phyloP scores from a whole-genome alignment of 2,888 invertebrate species.

The Alitta virens region DNA sequence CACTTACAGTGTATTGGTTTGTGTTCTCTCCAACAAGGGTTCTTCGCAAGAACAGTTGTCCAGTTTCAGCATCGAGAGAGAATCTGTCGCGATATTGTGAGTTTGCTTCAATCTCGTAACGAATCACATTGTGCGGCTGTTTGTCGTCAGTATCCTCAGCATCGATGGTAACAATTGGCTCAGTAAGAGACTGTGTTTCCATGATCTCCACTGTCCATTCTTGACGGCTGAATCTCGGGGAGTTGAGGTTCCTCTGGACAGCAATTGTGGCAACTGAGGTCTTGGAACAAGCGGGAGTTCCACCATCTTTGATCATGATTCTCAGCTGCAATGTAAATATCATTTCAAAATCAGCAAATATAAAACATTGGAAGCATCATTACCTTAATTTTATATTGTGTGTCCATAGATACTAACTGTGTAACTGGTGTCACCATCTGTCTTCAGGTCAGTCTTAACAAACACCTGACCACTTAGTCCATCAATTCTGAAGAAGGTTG shows the following conservation, averaged over 20 bases:
- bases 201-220: slow-evolving; percentile 89
- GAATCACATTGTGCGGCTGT: slow-evolving; percentile 23
- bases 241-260: slow-evolving; percentile 41
- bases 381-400: too few species aligned
- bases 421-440: slow-evolving; percentile 33
- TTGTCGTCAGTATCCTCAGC: slow-evolving; percentile 24
- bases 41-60: slow-evolving; percentile 68
- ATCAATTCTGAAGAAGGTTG: slow-evolving; percentile 40
- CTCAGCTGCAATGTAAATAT: slow-evolving; percentile 21
- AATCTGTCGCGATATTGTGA: slow-evolving; percentile 59
- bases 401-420: too few species aligned
- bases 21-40: slow-evolving; percentile 30
- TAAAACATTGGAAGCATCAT: too few species aligned
- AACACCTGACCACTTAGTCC: slow-evolving; percentile 28
- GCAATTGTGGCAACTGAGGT: slow-evolving; percentile 36
- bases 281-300: slow-evolving; percentile 32
- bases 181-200: slow-evolving; percentile 62
- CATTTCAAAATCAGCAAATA: not conserved
- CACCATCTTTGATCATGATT: slow-evolving; percentile 26
- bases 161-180: slow-evolving; percentile 24
- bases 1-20: slow-evolving; percentile 25
- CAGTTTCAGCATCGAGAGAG: slow-evolving; percentile 79
- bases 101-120: slow-evolving; percentile 21
- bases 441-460: slow-evolving; percentile 22
- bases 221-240: slow-evolving; percentile 76